Evolutionary conservation across 2,888 invertebrate species (phyloP).

Genomic region (Cephus pygmeus): DNA sequence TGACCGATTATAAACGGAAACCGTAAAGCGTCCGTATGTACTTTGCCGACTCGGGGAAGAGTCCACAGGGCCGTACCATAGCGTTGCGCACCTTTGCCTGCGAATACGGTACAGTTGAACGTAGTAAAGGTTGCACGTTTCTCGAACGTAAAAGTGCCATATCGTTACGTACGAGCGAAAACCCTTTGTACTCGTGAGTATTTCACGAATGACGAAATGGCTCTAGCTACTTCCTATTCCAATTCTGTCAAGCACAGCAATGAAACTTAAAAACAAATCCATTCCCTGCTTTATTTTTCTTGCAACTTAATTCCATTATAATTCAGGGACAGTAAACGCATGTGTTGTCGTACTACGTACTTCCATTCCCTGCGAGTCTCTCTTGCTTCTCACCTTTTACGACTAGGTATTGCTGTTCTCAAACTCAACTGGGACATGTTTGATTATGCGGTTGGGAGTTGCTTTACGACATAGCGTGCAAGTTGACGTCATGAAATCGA

Average conservation of each 20-base stretch:
- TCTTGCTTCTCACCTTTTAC: neutral
- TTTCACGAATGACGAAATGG: neutral
- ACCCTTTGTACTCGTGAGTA: neutral
- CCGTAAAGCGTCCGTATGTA: neutral
- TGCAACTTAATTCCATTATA: no score
- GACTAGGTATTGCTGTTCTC: neutral
- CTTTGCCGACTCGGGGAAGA: neutral
- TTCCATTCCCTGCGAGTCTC: neutral
- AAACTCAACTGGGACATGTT: neutral
- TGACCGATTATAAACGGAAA: constrained; percentile 3
- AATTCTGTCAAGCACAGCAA: neutral
- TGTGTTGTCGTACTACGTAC: no score
- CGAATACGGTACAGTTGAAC: neutral
- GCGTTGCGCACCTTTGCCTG: neutral
- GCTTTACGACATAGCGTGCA: neutral
- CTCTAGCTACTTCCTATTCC: neutral
- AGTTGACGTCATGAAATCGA: neutral
- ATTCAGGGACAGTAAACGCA: no score
- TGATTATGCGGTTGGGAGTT: neutral
- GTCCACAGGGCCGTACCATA: neutral
- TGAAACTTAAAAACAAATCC: neutral
- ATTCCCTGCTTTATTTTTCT: neutral
- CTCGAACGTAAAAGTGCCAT: neutral
- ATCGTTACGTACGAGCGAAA: neutral
- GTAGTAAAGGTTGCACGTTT: neutral